phyloP scores from a whole-genome alignment of 2,113 vertebrate species.

The Crypturellus undulatus region DNA sequence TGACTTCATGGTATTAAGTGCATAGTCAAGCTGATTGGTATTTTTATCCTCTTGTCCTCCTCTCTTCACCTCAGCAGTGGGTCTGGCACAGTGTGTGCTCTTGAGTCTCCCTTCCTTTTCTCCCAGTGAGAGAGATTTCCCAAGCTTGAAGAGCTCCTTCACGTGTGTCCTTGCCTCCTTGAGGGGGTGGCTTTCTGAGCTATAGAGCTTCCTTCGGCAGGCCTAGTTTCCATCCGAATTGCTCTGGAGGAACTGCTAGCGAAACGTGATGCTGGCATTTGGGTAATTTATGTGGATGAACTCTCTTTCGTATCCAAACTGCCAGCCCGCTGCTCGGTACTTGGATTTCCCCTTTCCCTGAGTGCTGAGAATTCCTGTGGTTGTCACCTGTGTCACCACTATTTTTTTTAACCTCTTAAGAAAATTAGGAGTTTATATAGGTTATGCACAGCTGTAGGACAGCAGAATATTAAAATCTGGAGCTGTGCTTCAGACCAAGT shows the following conservation, averaged over 20 bases:
- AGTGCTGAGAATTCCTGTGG: background rate
- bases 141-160: background rate
- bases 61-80: background rate
- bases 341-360: background rate
- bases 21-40: background rate
- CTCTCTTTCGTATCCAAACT: background rate
- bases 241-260: background rate
- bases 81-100: background rate
- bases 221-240: background rate
- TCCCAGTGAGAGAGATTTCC: background rate
- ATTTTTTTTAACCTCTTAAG: background rate
- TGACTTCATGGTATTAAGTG: background rate
- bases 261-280: constrained; percentile 12
- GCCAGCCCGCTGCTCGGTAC: background rate
- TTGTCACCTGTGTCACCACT: background rate
- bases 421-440: background rate
- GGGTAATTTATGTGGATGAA: background rate
- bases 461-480: background rate
- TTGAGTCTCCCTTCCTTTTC: background rate
- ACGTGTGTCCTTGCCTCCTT: background rate
- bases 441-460: background rate
- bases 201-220: background rate
- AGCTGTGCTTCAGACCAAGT: background rate
- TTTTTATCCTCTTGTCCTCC: background rate
- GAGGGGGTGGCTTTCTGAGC: background rate